A percentile compares a stretch with the other conserved stretches of the same genome.
phyloP scores from a whole-genome alignment of 2,888 invertebrate genomes.

The Alloplasta piceator region DNA sequence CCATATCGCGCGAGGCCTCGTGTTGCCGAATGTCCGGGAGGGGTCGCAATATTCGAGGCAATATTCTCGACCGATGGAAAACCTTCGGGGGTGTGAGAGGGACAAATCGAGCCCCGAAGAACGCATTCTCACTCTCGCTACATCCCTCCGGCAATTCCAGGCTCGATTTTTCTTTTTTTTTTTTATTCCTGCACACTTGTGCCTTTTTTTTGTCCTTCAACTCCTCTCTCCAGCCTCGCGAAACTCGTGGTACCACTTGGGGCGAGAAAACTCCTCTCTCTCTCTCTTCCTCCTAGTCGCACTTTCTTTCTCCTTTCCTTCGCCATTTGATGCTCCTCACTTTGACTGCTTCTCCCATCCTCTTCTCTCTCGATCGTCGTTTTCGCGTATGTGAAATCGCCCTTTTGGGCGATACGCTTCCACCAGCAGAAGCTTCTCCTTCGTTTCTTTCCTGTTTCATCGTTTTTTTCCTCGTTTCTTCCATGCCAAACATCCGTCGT shows the following conservation, averaged over 20 bases:
- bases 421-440: background rate
- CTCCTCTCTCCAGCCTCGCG: background rate
- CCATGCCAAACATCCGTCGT: no score
- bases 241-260: conserved; percentile 11
- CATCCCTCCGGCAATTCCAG: conserved; percentile 50
- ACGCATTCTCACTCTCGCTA: conserved; percentile 53
- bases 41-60: conserved; percentile 72
- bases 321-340: conserved; percentile 42
- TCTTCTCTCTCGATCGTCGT: conserved; percentile 27
- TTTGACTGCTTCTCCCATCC: background rate
- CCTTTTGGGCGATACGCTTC: conserved; percentile 17
- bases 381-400: conserved; percentile 45
- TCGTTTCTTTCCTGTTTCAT: background rate
- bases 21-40: conserved; percentile 46
- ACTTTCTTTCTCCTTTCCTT: conserved; percentile 36
- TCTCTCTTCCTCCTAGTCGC: conserved; percentile 8
- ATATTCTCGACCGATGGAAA: conserved; percentile 72
- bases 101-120: conserved; percentile 29
- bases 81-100: conserved; percentile 67
- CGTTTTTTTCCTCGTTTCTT: no score
- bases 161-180: conserved; percentile 50
- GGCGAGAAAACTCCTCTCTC: background rate
- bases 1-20: conserved; percentile 30
- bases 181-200: conserved; percentile 57
- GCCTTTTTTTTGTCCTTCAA: conserved; percentile 33